Percentiles rank a stretch among this genome's conserved stretches.
Evolutionary conservation across 2,797 vertebrate genomes (phyloP).

Genomic region (Sciurus carolinensis): DNA sequence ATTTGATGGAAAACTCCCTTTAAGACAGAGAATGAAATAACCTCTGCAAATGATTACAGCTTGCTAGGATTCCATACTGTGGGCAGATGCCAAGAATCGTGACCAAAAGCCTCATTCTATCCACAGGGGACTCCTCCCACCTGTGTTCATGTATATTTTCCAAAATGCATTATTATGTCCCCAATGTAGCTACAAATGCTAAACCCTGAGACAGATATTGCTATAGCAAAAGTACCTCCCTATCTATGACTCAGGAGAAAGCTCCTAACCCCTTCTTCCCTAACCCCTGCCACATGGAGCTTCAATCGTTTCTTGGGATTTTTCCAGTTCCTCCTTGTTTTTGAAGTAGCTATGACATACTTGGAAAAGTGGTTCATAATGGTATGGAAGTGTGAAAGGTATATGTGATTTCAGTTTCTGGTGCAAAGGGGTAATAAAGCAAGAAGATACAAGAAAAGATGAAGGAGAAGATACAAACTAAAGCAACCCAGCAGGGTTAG

Average conservation of each 20-base stretch:
- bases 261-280: not conserved
- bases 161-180: slow-evolving; percentile 38
- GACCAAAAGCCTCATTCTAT: slow-evolving; percentile 40
- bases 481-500: not conserved
- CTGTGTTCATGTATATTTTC: not conserved
- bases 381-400: not conserved
- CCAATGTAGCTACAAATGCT: not conserved
- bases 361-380: not conserved
- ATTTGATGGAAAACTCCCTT: slow-evolving; percentile 13
- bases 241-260: not conserved
- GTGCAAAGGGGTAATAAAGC: not conserved
- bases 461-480: not conserved
- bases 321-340: not conserved
- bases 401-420: not conserved
- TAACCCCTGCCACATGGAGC: not conserved
- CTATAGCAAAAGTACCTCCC: not conserved
- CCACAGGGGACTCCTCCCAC: not conserved
- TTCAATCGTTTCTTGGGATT: not conserved
- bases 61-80: slow-evolving; percentile 1
- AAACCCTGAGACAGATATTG: not conserved
- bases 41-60: slow-evolving; percentile 47
- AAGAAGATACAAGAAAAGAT: not conserved
- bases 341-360: not conserved
- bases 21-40: slow-evolving; percentile 21
- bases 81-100: slow-evolving; percentile 54